A percentile compares a stretch with the other conserved stretches of the same genome.
Conservation (phyloP, 2,113 vertebrate species). For the Alligator sinensis region DNA sequence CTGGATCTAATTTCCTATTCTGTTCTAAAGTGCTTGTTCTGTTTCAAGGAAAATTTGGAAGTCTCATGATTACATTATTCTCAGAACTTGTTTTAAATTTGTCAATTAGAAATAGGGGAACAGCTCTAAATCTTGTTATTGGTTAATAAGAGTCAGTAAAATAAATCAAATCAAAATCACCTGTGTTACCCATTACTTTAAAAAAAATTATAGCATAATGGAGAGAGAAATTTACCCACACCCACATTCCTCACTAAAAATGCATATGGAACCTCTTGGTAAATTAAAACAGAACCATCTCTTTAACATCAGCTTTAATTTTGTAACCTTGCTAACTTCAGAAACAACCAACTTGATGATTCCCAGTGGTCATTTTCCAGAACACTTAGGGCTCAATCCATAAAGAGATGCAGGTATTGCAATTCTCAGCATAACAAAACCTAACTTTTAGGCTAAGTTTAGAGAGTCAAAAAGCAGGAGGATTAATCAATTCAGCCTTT, state of each 20-base stretch:
- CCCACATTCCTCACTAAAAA: background rate
- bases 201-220: background rate
- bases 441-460: no score
- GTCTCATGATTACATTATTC: background rate
- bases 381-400: no score
- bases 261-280: background rate
- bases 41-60: background rate
- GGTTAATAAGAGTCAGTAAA: background rate
- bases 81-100: constrained; percentile 3
- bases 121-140: background rate
- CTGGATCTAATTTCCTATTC: background rate
- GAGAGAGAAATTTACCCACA: background rate
- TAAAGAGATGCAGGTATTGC: no score
- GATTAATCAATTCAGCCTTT: no score
- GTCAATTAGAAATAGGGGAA: background rate
- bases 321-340: background rate
- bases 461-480: no score
- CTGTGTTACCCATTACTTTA: background rate
- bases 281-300: background rate
- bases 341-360: background rate
- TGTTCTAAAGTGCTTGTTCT: background rate
- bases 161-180: background rate
- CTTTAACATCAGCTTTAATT: background rate
- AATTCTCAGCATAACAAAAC: no score
- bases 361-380: no score